phyloP scores from a whole-genome alignment of 2,113 vertebrate species.

The Dromas ardeola region DNA sequence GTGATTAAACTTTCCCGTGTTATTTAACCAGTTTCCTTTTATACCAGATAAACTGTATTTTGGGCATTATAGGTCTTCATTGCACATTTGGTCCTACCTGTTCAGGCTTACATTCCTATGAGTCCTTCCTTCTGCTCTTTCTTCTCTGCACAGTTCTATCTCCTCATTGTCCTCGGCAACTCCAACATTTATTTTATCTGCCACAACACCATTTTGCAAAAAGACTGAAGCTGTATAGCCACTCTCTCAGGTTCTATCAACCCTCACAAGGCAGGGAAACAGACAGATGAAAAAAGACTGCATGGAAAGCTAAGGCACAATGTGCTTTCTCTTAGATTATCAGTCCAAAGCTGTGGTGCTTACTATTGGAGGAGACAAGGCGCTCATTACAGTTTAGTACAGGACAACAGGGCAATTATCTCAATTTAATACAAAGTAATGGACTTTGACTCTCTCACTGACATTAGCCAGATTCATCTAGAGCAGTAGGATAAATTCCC shows the following conservation, averaged over 20 bases:
- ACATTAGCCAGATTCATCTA: background rate
- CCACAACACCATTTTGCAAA: background rate
- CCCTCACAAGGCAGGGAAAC: background rate
- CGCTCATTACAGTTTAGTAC: background rate
- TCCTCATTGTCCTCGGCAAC: background rate
- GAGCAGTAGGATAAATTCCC: background rate
- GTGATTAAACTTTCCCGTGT: background rate
- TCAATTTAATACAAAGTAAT: background rate
- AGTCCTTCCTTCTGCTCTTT: background rate
- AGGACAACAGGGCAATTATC: constrained; percentile 11
- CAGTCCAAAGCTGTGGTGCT: background rate
- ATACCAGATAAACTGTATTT: background rate
- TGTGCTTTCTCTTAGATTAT: background rate
- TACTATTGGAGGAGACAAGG: constrained; percentile 5
- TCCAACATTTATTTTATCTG: background rate
- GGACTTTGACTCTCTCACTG: background rate
- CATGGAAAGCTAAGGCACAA: background rate
- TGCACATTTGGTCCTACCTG: background rate
- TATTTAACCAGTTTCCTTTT: background rate
- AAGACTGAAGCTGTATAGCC: background rate
- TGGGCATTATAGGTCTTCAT: background rate
- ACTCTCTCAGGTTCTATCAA: background rate
- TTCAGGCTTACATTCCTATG: background rate
- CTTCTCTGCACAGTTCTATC: background rate
- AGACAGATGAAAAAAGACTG: background rate